Evolutionary conservation across 2,797 vertebrate species (phyloP).

Genomic region (Halcyon chelicuti): DNA sequence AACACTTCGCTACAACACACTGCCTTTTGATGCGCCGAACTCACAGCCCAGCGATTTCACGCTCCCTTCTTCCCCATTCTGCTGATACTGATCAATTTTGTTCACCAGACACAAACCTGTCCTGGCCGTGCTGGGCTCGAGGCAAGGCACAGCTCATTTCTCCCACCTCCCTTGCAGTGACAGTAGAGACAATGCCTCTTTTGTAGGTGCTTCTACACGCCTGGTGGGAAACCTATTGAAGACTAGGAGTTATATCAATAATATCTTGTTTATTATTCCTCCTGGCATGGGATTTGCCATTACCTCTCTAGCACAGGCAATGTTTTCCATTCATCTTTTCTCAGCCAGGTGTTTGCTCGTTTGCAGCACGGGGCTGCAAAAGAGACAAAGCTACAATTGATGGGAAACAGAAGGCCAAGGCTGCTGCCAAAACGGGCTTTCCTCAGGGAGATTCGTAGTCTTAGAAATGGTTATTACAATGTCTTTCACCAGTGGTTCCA

Average conservation of each 20-base stretch:
- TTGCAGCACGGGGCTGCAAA: conserved; percentile 22
- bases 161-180: background rate
- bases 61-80: background rate
- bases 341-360: conserved; percentile 49
- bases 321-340: conserved; percentile 46
- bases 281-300: conserved; percentile 45
- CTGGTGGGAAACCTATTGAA: background rate
- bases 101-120: background rate
- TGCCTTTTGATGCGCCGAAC: background rate
- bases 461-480: background rate
- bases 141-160: conserved; percentile 13
- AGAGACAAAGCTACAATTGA: conserved; percentile 59
- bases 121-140: background rate
- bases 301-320: conserved; percentile 16
- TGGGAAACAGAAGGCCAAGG: conserved; percentile 20
- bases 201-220: conserved; percentile 4
- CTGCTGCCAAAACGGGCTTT: conserved; percentile 26
- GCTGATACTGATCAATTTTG: background rate
- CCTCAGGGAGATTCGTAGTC: background rate
- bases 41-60: background rate
- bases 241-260: conserved; percentile 22
- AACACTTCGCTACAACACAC: background rate
- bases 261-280: conserved; percentile 57
- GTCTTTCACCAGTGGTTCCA: background rate
- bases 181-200: conserved; percentile 30